Evolutionary conservation across 2,888 invertebrate species (phyloP).

Genomic region (Napeogenes sylphis): DNA sequence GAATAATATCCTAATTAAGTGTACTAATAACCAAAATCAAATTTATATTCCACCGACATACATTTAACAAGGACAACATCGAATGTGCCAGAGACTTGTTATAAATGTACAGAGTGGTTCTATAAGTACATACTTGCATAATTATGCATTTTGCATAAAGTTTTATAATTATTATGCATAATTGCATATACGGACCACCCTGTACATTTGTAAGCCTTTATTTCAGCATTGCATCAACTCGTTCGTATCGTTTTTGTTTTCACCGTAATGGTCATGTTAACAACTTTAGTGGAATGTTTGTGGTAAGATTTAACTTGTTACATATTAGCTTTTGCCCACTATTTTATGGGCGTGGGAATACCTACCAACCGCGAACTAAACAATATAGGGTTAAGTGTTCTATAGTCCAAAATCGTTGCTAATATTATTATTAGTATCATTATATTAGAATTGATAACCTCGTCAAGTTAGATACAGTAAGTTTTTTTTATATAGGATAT

Average conservation of each 20-base stretch:
- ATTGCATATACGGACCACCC: slow-evolving; percentile 41
- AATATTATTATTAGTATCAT: too few relatives aligned
- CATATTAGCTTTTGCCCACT: slow-evolving; percentile 36
- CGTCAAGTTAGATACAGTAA: too few relatives aligned
- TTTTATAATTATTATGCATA: not conserved
- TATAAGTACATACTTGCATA: not conserved
- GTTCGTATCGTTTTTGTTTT: slow-evolving; percentile 10
- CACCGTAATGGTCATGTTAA: slow-evolving; percentile 48
- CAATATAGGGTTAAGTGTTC: too few relatives aligned
- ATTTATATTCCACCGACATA: too few relatives aligned
- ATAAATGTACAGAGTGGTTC: slow-evolving; percentile 57
- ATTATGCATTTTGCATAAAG: too few relatives aligned
- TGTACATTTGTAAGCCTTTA: slow-evolving; percentile 47
- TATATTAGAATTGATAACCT: too few relatives aligned
- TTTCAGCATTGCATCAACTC: slow-evolving; percentile 51
- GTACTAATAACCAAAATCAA: too few relatives aligned
- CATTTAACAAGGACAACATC: not conserved
- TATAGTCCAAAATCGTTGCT: too few relatives aligned
- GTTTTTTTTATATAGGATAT: too few relatives aligned
- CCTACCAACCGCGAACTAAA: too few relatives aligned
- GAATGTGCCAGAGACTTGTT: slow-evolving; percentile 57
- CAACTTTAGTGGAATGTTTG: slow-evolving; percentile 51
- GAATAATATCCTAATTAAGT: too few relatives aligned
- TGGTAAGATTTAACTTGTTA: slow-evolving; percentile 63
- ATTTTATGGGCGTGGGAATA: slow-evolving; percentile 10